Evolutionary conservation across 2,113 vertebrate species (phyloP), one percentile per base, ranked within the genome.

Genomic region (Turnix velox): DNA sequence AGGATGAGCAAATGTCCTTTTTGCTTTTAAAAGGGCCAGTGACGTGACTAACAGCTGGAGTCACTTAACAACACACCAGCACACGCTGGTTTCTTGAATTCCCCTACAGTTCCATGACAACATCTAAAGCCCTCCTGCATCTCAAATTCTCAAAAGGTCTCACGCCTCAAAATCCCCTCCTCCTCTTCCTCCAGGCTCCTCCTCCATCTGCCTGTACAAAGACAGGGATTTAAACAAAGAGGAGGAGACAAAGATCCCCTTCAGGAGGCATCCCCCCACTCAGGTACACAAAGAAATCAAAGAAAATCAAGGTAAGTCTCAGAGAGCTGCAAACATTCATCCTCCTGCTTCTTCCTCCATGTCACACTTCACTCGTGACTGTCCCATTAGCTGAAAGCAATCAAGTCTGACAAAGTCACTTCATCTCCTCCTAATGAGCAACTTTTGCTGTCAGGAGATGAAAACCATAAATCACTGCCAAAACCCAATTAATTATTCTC

Each of bases 21-120:
- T 31, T 62, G 31, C 48, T 58, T 80, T 43, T 25, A 18, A 14
- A 54, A 84, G 66, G 68, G 48, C 83, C 77, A 37, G 7, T 20
- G 86, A 95, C 39, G n/a, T 62, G 73, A 68, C 40, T 31, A 75
- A 90, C 94, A 97, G 89, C 93, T 95, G 96, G 76, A 76, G 57
- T 51, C 91, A 79, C 88, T 96, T 93, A 95, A 73, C 22, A 66
- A 72, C 95, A 95, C 37, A 84, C 37, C 96, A 97, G 74, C 18
- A 74, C 48, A 61, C 87, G 65, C 71, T 67, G 11, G 25, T 79
- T 55, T 40, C 19, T 81, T 61, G 35, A 73, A 83, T 90, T 95
- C 83, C 82, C 92, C 91, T 72, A 9, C 31, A 76, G 89, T 74
- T 78, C 90, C 48, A 92, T 65, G 90, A 95, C 43, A 54, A 62